These are phyloP conservation scores for Spodoptera littoralis DNA, from an alignment of 2,888 invertebrate species.

Conservation along the genomic window DNA sequence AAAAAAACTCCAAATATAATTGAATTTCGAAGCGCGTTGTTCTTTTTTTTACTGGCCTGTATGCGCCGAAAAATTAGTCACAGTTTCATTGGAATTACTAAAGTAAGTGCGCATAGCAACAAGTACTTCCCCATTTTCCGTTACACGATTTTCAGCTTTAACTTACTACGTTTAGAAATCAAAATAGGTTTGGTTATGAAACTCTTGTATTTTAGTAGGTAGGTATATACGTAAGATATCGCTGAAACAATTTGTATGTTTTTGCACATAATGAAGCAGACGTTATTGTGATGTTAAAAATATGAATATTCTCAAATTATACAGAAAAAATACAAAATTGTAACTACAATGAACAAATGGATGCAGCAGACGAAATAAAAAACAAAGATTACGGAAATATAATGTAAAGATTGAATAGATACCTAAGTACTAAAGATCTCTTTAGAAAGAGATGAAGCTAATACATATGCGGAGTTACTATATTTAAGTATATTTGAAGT, in stretches of 20 bases:
- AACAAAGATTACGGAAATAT: background rate
- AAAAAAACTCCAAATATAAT: conserved; percentile 30
- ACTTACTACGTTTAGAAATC: background rate
- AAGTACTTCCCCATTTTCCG: conserved; percentile 20
- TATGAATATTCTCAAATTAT: conserved; percentile 12
- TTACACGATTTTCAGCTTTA: conserved; percentile 28
- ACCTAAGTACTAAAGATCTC: too few relatives aligned
- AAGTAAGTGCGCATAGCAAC: conserved; percentile 56
- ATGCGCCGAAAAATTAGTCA: conserved; percentile 49
- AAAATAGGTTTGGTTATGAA: conserved; percentile 17
- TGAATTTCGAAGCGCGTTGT: conserved; percentile 43
- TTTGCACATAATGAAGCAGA: conserved; percentile 42
- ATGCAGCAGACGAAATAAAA: conserved; percentile 1
- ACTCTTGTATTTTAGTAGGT: conserved; percentile 7
- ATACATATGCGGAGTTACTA: too few relatives aligned
- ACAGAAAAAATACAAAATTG: conserved; percentile 5
- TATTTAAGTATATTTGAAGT: too few relatives aligned
- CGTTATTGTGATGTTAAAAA: conserved; percentile 31
- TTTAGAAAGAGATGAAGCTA: too few relatives aligned
- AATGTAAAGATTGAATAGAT: too few relatives aligned
- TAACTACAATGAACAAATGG: conserved; percentile 12
- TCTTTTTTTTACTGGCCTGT: conserved; percentile 27
- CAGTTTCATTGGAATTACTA: conserved; percentile 40
- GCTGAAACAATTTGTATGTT: conserved; percentile 41
- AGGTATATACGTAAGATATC: conserved; percentile 2